These are phyloP conservation scores for Drosophila rhopaloa DNA, from an alignment of 1,140 invertebrate species.

Conservation along the genomic window DNA sequence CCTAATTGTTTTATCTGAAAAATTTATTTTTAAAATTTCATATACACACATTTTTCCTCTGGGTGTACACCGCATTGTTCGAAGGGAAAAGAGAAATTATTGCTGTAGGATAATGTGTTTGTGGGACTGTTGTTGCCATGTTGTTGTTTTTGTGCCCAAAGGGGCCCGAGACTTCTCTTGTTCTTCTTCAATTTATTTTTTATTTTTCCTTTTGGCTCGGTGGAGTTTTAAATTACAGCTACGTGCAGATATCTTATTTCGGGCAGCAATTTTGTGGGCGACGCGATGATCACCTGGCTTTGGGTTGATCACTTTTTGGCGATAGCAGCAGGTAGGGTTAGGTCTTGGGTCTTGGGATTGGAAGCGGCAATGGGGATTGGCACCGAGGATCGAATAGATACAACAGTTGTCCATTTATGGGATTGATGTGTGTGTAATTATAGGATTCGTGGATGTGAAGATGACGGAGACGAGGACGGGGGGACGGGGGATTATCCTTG, in stretches of 20 bases:
- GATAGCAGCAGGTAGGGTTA: constrained; percentile 60
- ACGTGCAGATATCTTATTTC: constrained; percentile 83
- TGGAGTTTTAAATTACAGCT: constrained; percentile 78
- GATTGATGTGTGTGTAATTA: constrained; percentile 53
- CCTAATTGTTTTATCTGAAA: too few species aligned
- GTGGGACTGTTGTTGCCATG: constrained; percentile 32
- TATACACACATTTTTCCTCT: constrained; percentile 2
- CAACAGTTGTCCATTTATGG: constrained; percentile 56
- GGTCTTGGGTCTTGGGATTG: constrained; percentile 9
- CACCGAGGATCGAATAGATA: constrained; percentile 27
- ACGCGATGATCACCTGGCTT: constrained; percentile 60
- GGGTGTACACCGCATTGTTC: constrained; percentile 51
- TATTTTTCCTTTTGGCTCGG: constrained; percentile 37
- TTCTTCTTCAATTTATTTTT: constrained; percentile 30
- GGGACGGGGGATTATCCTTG: constrained; percentile 28
- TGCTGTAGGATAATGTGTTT: constrained; percentile 64
- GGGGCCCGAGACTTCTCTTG: constrained; percentile 31
- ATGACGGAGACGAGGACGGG: too few species aligned
- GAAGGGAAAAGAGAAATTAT: constrained; percentile 62
- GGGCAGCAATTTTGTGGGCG: constrained; percentile 71
- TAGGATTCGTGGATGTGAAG: constrained; percentile 16
- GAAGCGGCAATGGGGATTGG: constrained; percentile 19
- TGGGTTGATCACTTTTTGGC: constrained; percentile 58
- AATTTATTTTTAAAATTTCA: background rate
- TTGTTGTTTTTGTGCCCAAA: constrained; percentile 25